Base-by-base conservation (phyloP, 2,113 vertebrate genomes). In the Ceyx margarethae region DNA sequence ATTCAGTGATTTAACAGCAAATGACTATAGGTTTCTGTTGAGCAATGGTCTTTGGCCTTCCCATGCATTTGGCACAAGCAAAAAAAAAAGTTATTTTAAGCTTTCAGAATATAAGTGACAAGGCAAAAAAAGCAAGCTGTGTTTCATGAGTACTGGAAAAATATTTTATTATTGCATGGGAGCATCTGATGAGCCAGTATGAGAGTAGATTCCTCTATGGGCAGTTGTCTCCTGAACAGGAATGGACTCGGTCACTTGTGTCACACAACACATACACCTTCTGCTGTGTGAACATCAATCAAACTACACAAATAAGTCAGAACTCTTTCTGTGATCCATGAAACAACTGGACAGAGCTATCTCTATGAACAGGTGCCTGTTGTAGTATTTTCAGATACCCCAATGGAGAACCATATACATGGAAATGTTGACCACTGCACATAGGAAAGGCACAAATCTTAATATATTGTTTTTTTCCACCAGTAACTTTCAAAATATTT, bases 341-440 rank as follows among this genome's bases (percentile, higher is more conserved):
- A 60, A 88, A 81, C 33, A 10, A 56, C 18, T 9, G 29, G 13
- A 66, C 42, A 94, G 54, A 80, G 14, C 28, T 28, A 16, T 25
- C 33, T 31, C 43, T 83, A 25, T 29, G n/a, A 89, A 20, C 0
- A 23, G 7, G 10, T 25, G 82, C 31, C 16, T 29, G 45, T 25
- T 26, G 42, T 48, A 53, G 56, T 42, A 50, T 61, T 80, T 76
- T 65, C 58, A 68, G 40, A 82, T 2, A 43, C 9, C 31, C 76
- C 58, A 2, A 37, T 14, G 5, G 29, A 58, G 26, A 37, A 57
- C 57, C 65, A 10, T 11, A 1, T 10, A 56, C 0, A 2, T 42
- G 22, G 42, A 82, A 94, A 69, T 15, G 15, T 12, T 64, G 29
- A 85, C 9, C 6, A 14, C 23, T 33, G 54, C 18, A 77, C 6